Evolutionary conservation across 2,888 invertebrate genomes (phyloP).

Genomic region (Orthosia cruda): DNA sequence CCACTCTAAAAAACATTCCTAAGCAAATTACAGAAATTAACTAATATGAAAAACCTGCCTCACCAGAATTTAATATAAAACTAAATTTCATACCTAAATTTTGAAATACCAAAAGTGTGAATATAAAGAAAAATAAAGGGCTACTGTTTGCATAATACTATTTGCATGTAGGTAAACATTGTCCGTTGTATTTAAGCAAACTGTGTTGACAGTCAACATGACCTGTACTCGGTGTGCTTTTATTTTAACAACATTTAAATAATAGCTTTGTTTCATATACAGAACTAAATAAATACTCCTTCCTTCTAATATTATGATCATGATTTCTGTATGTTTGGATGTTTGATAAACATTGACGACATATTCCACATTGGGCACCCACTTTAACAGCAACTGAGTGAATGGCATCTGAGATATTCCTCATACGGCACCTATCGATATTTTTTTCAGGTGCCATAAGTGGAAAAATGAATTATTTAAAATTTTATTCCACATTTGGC

Average conservation of each 20-base stretch:
- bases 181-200: background rate
- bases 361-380: no score
- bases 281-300: background rate
- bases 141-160: background rate
- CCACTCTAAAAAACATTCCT: background rate
- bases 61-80: background rate
- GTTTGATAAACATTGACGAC: no score
- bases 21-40: background rate
- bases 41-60: background rate
- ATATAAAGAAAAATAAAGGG: background rate
- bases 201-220: slow-evolving; percentile 5
- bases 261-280: slow-evolving; percentile 1
- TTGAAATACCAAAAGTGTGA: background rate
- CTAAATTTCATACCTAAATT: background rate
- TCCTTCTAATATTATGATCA: no score
- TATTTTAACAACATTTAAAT: background rate
- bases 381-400: no score
- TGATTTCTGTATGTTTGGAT: no score
- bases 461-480: no score
- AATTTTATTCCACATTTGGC: no score
- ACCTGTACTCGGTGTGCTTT: background rate
- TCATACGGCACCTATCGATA: no score
- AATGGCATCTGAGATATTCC: no score
- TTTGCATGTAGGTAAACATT: background rate
- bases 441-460: no score